phyloP scores from a whole-genome alignment of 2,113 vertebrate species.

The Anarhynchus alexandrinus region DNA sequence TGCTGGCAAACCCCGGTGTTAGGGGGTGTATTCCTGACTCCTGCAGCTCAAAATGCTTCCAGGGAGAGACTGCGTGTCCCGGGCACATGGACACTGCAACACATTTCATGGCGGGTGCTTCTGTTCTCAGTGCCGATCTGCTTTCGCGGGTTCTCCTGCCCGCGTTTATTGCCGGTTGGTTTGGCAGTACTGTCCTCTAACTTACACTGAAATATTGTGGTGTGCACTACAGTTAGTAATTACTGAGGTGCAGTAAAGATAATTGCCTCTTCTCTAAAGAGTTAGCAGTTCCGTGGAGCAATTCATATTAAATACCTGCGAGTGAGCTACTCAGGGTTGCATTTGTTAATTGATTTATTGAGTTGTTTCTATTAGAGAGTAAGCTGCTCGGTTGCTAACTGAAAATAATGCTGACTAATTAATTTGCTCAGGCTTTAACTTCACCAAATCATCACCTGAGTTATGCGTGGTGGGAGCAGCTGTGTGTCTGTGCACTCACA shows the following conservation, averaged over 20 bases:
- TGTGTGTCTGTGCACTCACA: background rate
- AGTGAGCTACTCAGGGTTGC: background rate
- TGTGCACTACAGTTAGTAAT: background rate
- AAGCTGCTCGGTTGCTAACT: background rate
- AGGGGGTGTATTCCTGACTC: background rate
- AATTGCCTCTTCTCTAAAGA: constrained; percentile 43
- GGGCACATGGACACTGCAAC: background rate
- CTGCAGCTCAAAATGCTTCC: background rate
- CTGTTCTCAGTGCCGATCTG: background rate
- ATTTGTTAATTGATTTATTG: constrained; percentile 57
- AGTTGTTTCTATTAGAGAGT: constrained; percentile 10
- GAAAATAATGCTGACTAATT: constrained; percentile 38
- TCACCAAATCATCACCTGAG: background rate
- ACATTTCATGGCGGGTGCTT: background rate
- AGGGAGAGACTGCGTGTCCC: background rate
- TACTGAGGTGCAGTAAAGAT: constrained; percentile 36
- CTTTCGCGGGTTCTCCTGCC: background rate
- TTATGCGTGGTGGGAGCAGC: background rate
- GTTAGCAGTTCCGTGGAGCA: constrained; percentile 23
- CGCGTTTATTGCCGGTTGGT: background rate
- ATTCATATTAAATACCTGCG: constrained; percentile 52
- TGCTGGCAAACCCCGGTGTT: background rate
- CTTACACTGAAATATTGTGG: background rate
- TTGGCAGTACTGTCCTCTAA: background rate
- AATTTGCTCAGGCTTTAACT: background rate